Conservation (phyloP, 2,113 vertebrate genomes). For the Bos taurus region ARS-UCD2.0 NC_037344.1:53528001-53528500, state of each 20-base stretch:
- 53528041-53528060: neutral
- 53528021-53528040: neutral
- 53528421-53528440: no score
- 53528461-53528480: neutral
- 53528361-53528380: neutral
- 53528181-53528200: constrained; percentile 96
- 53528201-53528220: constrained; percentile 83
- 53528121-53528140: constrained; percentile 74
- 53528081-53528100: neutral
- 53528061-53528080: neutral
- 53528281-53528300: neutral
- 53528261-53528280: neutral
- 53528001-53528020: neutral
- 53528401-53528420: fast-evolving
- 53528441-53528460: neutral
- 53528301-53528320: no score
- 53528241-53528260: neutral
- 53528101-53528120: neutral
- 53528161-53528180: constrained; percentile 96
- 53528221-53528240: neutral
- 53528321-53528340: neutral
- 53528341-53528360: neutral
- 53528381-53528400: neutral
- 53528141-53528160: constrained; percentile 99
- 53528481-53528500: neutral